A percentile compares a stretch with the other conserved stretches of the same genome.
Evolutionary conservation across 2,113 vertebrate genomes (phyloP).

Genomic region (Rhodinocichla rosea): DNA sequence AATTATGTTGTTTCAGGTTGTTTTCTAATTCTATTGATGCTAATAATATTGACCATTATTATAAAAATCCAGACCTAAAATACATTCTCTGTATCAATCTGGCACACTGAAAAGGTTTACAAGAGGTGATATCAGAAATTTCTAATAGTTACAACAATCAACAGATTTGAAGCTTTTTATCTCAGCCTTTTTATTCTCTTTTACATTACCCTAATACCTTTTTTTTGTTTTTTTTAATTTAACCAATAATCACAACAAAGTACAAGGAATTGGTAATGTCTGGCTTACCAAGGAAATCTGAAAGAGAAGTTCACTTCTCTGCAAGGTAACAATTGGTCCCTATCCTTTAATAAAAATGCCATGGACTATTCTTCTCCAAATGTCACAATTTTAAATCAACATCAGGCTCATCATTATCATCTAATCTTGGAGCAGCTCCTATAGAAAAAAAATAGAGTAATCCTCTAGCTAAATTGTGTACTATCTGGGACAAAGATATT

Average conservation of each 20-base stretch:
- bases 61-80: background rate
- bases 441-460: background rate
- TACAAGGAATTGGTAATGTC: accelerated
- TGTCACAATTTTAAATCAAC: background rate
- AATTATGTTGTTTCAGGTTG: background rate
- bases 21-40: background rate
- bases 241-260: background rate
- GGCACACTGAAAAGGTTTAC: background rate
- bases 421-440: background rate
- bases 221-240: background rate
- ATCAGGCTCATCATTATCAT: background rate
- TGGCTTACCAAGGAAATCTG: background rate
- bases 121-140: background rate
- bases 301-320: background rate
- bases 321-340: background rate
- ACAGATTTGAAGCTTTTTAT: background rate
- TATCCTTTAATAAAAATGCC: accelerated
- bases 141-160: background rate
- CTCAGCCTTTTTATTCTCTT: background rate
- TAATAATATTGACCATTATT: background rate
- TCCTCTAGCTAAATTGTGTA: background rate
- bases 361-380: background rate
- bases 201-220: accelerated
- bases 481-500: background rate
- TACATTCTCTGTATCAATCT: background rate